phyloP scores from a whole-genome alignment of 2,113 vertebrate genomes.

The Menura novaehollandiae region DNA sequence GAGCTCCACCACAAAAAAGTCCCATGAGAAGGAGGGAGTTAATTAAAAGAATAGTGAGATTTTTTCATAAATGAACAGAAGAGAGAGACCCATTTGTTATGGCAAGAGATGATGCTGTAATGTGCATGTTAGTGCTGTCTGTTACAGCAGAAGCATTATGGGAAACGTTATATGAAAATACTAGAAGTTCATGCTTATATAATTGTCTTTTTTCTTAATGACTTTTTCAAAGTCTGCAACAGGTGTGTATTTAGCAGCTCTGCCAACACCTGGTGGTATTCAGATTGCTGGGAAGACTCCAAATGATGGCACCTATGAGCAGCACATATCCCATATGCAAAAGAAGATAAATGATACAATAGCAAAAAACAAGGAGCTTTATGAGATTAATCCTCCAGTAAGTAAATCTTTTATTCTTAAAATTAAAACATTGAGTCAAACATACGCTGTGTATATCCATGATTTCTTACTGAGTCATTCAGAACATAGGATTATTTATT shows the following conservation, averaged over 20 bases:
- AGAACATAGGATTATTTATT: neutral
- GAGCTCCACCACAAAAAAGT: neutral
- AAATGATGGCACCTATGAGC: conserved; percentile 88
- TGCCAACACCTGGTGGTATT: conserved; percentile 92
- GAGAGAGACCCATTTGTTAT: neutral
- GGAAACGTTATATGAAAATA: neutral
- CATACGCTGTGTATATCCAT: too few relatives aligned
- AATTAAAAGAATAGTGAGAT: neutral
- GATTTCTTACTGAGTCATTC: neutral
- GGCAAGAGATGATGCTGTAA: neutral
- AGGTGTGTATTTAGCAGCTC: conserved; percentile 90
- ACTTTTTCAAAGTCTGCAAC: conserved; percentile 86
- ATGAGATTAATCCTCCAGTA: conserved; percentile 92
- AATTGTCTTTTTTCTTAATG: neutral
- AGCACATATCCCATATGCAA: conserved; percentile 92
- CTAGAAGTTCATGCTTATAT: neutral
- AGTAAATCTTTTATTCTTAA: conserved; percentile 55
- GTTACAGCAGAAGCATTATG: neutral
- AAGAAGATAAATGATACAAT: conserved; percentile 97
- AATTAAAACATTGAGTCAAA: neutral
- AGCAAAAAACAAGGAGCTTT: conserved; percentile 91
- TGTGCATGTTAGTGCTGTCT: neutral
- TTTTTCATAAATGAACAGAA: neutral
- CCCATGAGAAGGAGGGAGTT: neutral
- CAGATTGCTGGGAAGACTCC: conserved; percentile 95